These are phyloP conservation scores for Antigone vipio DNA, from an alignment of 2,113 vertebrate genomes.

Conservation along the genomic window DNA sequence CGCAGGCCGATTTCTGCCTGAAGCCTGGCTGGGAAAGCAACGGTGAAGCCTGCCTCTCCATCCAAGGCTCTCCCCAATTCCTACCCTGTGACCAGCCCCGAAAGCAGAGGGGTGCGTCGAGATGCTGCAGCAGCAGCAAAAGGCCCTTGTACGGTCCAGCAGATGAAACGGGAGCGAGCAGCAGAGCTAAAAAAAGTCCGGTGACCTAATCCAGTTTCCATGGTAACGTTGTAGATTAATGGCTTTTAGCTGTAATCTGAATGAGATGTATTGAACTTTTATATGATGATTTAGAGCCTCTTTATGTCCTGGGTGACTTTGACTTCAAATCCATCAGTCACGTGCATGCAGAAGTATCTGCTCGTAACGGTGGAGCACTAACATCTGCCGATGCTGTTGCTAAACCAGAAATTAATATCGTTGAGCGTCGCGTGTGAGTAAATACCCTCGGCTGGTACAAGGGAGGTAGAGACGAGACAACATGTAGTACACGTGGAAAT, in stretches of 20 bases:
- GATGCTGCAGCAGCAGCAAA: not conserved
- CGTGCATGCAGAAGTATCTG: not conserved
- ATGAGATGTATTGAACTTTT: not conserved
- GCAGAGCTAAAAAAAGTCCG: constrained; percentile 9
- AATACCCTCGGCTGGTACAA: not conserved
- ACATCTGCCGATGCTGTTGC: not conserved
- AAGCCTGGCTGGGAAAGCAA: not conserved
- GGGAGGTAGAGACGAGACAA: not conserved
- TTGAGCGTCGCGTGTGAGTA: not conserved
- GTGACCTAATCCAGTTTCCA: constrained; percentile 31
- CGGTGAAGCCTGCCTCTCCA: not conserved
- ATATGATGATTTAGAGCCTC: constrained; percentile 1
- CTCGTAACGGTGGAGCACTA: not conserved
- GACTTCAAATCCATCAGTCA: not conserved
- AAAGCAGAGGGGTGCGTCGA: accelerated
- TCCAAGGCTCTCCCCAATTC: accelerated
- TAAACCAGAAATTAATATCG: not conserved
- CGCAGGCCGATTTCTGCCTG: not conserved
- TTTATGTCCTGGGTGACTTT: constrained; percentile 2
- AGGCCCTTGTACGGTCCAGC: not conserved
- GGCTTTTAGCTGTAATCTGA: constrained; percentile 55
- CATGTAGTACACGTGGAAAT: not conserved
- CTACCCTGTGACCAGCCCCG: not conserved
- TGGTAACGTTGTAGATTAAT: constrained; percentile 15
- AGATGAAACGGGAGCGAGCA: not conserved